phyloP scores from a whole-genome alignment of 1,140 invertebrate genomes.

The Portunus trituberculatus region DNA sequence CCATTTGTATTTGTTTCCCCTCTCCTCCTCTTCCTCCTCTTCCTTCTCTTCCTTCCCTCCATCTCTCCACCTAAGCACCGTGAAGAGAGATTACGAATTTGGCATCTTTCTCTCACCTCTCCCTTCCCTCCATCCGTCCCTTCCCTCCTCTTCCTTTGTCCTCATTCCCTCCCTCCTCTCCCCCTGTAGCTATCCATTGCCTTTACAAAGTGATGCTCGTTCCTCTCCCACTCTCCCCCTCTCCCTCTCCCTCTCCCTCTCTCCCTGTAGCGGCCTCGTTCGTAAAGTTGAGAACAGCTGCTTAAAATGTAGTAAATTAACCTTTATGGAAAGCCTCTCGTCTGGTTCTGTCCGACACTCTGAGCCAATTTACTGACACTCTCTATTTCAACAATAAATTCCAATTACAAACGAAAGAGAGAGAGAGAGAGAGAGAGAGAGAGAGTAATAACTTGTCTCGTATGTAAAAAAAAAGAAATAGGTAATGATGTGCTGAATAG shows the following conservation, averaged over 20 bases:
- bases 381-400: slow-evolving; percentile 36
- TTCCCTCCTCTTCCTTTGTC: too few relatives aligned
- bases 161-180: too few relatives aligned
- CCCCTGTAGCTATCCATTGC: too few relatives aligned
- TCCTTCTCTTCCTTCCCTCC: not conserved
- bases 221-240: too few relatives aligned
- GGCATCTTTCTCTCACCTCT: too few relatives aligned
- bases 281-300: not conserved
- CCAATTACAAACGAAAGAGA: slow-evolving; percentile 16
- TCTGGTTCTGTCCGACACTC: not conserved
- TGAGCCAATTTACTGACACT: slow-evolving; percentile 34
- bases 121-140: not conserved
- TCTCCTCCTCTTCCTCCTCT: not conserved
- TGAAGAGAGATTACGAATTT: too few relatives aligned
- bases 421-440: not conserved
- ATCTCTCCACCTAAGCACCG: not conserved
- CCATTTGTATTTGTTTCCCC: not conserved
- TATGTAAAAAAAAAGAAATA: too few relatives aligned
- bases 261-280: not conserved
- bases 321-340: not conserved
- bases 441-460: not conserved
- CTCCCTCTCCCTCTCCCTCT: not conserved
- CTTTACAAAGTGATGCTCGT: too few relatives aligned
- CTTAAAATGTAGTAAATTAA: not conserved
- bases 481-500: too few relatives aligned